Base-by-base conservation (phyloP, 2,113 vertebrate genomes). In the Zapus hudsonius region DNA sequence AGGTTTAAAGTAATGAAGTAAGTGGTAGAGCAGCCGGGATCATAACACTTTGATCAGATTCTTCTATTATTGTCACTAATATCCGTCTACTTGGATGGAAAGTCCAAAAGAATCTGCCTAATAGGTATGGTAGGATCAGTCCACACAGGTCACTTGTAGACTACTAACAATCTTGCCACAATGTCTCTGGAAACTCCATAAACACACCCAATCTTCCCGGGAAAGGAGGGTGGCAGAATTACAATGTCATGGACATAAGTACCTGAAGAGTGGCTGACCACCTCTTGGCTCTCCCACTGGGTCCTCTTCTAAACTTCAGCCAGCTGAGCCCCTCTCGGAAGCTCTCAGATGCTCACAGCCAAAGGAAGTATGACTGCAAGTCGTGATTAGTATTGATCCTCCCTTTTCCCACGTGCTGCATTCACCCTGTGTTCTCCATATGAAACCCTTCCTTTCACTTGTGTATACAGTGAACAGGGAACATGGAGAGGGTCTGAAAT, bases 351-450 rank as follows among this genome's bases (percentile, higher is more conserved):
- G 63, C 66, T 67, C 79, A 96, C 0, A 91, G 66, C 33, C 22
- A 85, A 93, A 63, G 22, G 82, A 87, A 70, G 61, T 79, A 84
- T 47, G 42, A 73, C 80, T 90, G 31, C 40, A 76, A 57, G 83
- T 89, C 76, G 29, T 88, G 36, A 90, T 64, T 75, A 88, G 91
- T 64, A 82, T 44, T 42, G 90, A 93, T 84, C 61, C 47, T 95
- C 95, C 73, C 87, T 85, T 79, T 83, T 1, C 20, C 73, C 33
- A 29, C 5, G 47, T 7, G 29, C 17, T 44, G 80, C 83, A 72
- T 52, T 16, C 57, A 11, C 59, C 59, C 52, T 15, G 29, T 63
- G 63, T 44, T 47, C 67, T 57, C 92, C 80, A 59, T 29, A 19
- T 55, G 87, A 80, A 87, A 80, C 42, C 67, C 80, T 59, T 69